Conservation (phyloP, 2,888 invertebrate species). For the Argyra leucocephala region DNA sequence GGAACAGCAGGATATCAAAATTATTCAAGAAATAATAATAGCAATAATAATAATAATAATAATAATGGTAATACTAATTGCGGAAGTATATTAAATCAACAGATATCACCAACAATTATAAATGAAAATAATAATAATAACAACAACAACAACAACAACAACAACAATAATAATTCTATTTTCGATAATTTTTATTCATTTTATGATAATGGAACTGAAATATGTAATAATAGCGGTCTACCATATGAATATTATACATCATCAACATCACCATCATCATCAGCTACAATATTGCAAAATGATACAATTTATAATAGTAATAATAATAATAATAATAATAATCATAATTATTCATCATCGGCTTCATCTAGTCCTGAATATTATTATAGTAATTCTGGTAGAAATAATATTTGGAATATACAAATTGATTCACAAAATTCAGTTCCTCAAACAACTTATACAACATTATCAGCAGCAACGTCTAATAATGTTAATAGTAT, state of each 20-base stretch:
- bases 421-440: constrained; percentile 29
- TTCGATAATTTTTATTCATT: not conserved
- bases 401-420: constrained; percentile 41
- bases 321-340: not conserved
- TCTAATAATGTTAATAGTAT: not conserved
- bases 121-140: not conserved
- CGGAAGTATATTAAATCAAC: constrained; percentile 5
- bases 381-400: constrained; percentile 39
- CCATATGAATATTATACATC: not conserved
- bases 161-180: not conserved
- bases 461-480: not conserved
- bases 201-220: not conserved
- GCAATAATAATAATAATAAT: constrained; percentile 1
- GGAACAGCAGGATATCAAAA: constrained; percentile 7
- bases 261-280: constrained; percentile 10
- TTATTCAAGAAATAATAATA: not conserved
- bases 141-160: too few species aligned
- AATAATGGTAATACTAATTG: constrained; percentile 14
- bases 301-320: not conserved
- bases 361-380: constrained; percentile 31
- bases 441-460: not conserved
- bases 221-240: not conserved
- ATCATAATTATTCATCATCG: constrained; percentile 14
- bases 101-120: not conserved
- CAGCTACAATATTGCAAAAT: constrained; percentile 11